Percentiles rank a stretch among this genome's conserved stretches.
Conservation (phyloP, 2,113 vertebrate genomes). For the Neolamprologus fasciatus region DNA sequence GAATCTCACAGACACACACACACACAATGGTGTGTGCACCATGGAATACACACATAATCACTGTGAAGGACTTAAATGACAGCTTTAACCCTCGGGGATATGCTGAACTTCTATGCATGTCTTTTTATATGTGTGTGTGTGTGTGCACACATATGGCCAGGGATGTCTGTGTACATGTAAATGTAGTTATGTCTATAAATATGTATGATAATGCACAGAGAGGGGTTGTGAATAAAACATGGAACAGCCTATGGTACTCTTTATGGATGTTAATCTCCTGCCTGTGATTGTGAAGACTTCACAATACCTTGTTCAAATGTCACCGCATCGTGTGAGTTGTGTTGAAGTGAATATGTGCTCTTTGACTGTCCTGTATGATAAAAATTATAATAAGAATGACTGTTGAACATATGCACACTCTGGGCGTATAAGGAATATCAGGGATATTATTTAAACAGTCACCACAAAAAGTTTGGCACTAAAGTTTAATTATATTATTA, state of each 20-base stretch:
- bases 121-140: not conserved
- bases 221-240: slow-evolving; percentile 55
- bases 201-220: slow-evolving; percentile 48
- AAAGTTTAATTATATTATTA: not conserved
- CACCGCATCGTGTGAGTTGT: not conserved
- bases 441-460: not conserved
- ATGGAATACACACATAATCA: not conserved
- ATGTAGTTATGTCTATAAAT: slow-evolving; percentile 54
- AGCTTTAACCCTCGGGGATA: slow-evolving; percentile 35
- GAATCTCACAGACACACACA: slow-evolving; percentile 2
- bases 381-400: not conserved
- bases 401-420: not conserved
- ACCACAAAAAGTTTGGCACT: not conserved
- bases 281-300: slow-evolving; percentile 9
- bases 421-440: not conserved
- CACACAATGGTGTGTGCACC: slow-evolving; percentile 19
- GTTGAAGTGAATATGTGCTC: not conserved
- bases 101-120: slow-evolving; percentile 38
- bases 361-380: not conserved
- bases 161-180: slow-evolving; percentile 38
- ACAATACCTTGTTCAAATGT: slow-evolving; percentile 35
- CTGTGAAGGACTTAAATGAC: slow-evolving; percentile 51
- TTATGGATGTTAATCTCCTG: slow-evolving; percentile 42
- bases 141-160: not conserved
- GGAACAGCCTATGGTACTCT: slow-evolving; percentile 30